Base-by-base conservation (phyloP, 2,888 invertebrate species). In the Apodemia hepburni region DNA sequence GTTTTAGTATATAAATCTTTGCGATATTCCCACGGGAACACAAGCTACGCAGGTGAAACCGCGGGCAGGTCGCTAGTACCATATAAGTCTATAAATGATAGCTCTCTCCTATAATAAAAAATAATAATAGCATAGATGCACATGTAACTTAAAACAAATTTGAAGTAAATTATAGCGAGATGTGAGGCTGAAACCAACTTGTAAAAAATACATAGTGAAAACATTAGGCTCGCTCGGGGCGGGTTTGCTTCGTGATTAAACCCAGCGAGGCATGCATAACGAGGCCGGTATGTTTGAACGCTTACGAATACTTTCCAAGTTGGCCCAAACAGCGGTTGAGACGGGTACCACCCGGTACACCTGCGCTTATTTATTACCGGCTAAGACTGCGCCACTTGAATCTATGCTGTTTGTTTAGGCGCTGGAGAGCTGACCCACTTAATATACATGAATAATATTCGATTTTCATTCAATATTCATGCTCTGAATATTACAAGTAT, bases 121-220 rank as follows among this genome's bases (percentile, higher is more conserved):
- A 35, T n/a, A n/a, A 35, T 8, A 35, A 8, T 8, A 35, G 42
- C 15, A 12, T 12, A 42, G 12, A 35, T 8, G 7, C 4, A 38
- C 0, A 38, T 11, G 38, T 11, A 11, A 38, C 11, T 38, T 38
- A 38, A 11, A 38, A 38, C 9, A 38, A 38, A 38, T 12, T 33
- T 33, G 9, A 11, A 11, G 35, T 42, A 15, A 51, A 51, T 22
- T 22, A 27, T 51, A 51, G 12, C 27, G 42, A 12, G 59, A 59
- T 22, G 59, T 65, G 64, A 63, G 61, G 65, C 33, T 27, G n/a
- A 42, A 27, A 59, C 42, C 75, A 76, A 76, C 74, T 76, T 77
- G 73, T 72, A 84, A 88, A 88, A 90, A 89, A 89, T 87, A 89
- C 85, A 87, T 85, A 85, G 87, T 86, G 82, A 85, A 87, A 87